Percentiles rank a stretch among this genome's conserved stretches.
Conservation (phyloP, 2,113 vertebrate genomes). For the Calyptomena viridis region DNA sequence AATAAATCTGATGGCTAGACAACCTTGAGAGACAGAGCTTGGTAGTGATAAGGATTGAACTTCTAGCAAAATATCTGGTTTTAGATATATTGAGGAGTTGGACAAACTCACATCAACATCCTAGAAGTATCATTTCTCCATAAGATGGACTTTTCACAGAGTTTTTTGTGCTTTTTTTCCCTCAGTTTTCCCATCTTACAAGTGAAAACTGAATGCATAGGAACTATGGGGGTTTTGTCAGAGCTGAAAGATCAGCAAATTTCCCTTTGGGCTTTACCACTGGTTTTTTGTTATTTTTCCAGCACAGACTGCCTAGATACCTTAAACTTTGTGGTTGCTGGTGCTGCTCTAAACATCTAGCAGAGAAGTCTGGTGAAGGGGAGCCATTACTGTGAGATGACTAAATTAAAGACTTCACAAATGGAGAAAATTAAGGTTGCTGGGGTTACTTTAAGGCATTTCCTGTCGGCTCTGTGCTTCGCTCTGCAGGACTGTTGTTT, state of each 20-base stretch:
- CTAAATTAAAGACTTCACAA: slow-evolving; percentile 34
- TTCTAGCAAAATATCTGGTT: not conserved
- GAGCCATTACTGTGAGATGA: not conserved
- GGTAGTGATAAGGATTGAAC: not conserved
- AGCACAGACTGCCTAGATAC: not conserved
- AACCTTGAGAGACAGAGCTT: not conserved
- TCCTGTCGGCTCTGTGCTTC: not conserved
- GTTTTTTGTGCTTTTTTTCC: not conserved
- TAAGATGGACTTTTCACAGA: not conserved
- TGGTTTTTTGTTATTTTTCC: not conserved
- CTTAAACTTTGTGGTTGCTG: not conserved
- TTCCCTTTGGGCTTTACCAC: not conserved
- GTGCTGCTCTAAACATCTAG: slow-evolving; percentile 26
- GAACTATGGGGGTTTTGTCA: not conserved
- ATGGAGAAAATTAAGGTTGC: slow-evolving; percentile 53
- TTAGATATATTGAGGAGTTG: not conserved
- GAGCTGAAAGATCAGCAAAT: not conserved
- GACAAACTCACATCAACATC: not conserved
- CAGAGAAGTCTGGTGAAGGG: not conserved
- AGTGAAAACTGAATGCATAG: not conserved
- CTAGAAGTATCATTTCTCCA: not conserved
- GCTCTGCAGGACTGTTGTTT: not conserved
- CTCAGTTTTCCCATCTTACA: not conserved
- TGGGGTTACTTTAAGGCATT: slow-evolving; percentile 44
- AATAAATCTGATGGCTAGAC: not conserved